These are phyloP conservation scores for Andinoacara biseriatus DNA, from an alignment of 2,113 vertebrate species.

Conservation along the genomic window DNA sequence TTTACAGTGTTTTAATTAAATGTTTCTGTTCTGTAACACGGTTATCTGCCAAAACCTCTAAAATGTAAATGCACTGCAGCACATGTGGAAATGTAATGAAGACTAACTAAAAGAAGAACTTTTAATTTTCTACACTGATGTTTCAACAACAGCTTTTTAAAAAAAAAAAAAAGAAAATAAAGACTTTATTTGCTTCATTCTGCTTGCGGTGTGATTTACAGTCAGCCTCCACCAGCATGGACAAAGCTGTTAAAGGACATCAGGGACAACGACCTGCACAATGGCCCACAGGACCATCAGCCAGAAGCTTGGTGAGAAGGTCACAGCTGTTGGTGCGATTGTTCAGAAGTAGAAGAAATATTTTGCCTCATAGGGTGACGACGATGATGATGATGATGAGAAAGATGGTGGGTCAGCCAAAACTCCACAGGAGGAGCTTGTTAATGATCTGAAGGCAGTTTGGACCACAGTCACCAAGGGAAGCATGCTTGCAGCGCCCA, in stretches of 20 bases:
- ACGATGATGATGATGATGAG: too few relatives aligned
- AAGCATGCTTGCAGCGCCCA: too few relatives aligned
- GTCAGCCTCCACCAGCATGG: background rate
- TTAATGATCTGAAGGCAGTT: too few relatives aligned
- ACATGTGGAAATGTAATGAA: background rate
- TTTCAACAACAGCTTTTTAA: background rate
- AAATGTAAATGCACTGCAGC: background rate
- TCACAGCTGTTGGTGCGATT: background rate
- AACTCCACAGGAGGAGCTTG: too few relatives aligned
- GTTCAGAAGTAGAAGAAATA: background rate
- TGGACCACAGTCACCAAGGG: too few relatives aligned
- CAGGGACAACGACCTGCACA: fast-evolving
- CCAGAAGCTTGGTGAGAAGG: background rate
- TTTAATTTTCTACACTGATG: fast-evolving
- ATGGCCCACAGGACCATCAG: too few relatives aligned
- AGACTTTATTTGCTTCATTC: background rate
- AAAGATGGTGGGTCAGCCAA: too few relatives aligned
- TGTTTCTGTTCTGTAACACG: background rate
- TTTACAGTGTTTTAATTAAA: background rate
- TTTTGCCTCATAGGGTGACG: too few relatives aligned
- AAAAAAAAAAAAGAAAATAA: background rate
- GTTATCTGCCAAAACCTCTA: background rate
- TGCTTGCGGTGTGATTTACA: background rate
- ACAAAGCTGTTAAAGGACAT: too few relatives aligned
- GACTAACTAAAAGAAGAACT: background rate